Conservation (phyloP, 2,888 invertebrate species). For the Zaprionus obscuricornis region DNA sequence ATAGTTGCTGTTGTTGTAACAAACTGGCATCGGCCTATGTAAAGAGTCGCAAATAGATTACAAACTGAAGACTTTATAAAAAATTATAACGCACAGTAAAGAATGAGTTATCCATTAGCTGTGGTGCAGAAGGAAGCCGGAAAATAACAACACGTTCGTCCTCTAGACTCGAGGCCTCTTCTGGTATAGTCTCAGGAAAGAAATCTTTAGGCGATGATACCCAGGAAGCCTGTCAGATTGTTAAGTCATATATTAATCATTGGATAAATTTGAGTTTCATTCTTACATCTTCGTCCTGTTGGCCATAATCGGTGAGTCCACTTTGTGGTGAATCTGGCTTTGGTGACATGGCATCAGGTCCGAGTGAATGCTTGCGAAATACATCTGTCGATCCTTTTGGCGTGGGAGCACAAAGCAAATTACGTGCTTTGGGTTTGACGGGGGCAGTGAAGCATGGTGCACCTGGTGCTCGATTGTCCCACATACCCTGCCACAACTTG, state of each 20-base stretch:
- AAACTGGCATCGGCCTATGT: constrained; percentile 91
- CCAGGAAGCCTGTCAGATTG: constrained; percentile 86
- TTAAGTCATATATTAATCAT: too few relatives aligned
- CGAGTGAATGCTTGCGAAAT: constrained; percentile 85
- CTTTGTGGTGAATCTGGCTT: constrained; percentile 83
- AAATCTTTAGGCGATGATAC: constrained; percentile 94
- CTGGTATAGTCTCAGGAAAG: constrained; percentile 96
- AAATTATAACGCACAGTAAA: constrained; percentile 86
- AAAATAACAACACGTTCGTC: constrained; percentile 96
- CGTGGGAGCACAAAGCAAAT: constrained; percentile 86
- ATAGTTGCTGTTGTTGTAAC: constrained; percentile 88
- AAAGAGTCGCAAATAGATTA: neutral
- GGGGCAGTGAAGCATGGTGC: constrained; percentile 96
- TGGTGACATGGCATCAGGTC: constrained; percentile 80
- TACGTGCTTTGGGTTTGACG: constrained; percentile 94
- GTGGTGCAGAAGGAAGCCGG: constrained; percentile 90
- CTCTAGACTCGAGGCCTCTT: constrained; percentile 96
- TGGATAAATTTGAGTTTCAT: too few relatives aligned
- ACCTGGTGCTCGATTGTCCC: constrained; percentile 97
- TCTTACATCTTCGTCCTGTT: constrained; percentile 82
- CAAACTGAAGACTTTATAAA: too few relatives aligned
- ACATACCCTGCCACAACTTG: constrained; percentile 97
- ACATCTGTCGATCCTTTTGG: constrained; percentile 87
- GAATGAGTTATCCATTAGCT: constrained; percentile 90
- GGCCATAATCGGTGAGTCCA: constrained; percentile 78